Evolutionary conservation across 2,113 vertebrate genomes (phyloP), one percentile per base, ranked within the genome.

Genomic region (Pristiophorus japonicus): DNA sequence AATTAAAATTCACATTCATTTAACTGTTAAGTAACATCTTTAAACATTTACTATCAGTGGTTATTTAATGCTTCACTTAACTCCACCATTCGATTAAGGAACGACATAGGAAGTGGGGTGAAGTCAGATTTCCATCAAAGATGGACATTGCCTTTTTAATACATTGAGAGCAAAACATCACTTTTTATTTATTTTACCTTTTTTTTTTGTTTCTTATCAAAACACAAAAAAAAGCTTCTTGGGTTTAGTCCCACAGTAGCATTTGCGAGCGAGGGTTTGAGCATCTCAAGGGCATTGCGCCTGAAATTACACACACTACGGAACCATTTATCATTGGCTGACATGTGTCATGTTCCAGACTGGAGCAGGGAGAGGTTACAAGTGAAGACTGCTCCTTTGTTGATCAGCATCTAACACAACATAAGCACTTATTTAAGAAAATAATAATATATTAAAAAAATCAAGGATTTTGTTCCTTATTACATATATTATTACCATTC

Each of bases 261-360:
- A 99, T 99, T 99, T 99, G 98, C 98, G 98, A 99, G 98, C 98
- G 97, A 98, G 98, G 98, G 98, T 98, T 98, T 98, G 98, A 98
- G 98, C 98, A 99, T 99, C 99, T 99, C 99, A 99, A 99, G 99
- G 99, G 99, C 99, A 99, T 99, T 99, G 98, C 98, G 98, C 98
- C 98, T 99, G 98, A 99, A 99, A 99, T 99, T 99, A 99, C 98
- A 98, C 98, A 98, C 98, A 98, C 98, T 98, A 98, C 97, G 66
- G 98, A 98, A 98, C 99, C 99, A 99, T 99, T 99, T 99, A 99
- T 99, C 99, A 99, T 98, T 98, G 98, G 97, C 98, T 99, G 99
- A 99, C 99, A 99, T 98, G 98, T 99, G 99, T 99, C 99, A 99
- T 99, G 99, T 99, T 99, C 98, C 98, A 98, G 98, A 98, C 98